These are phyloP conservation scores for Acronicta leporina DNA, from an alignment of 2,888 invertebrate genomes.

Conservation along the genomic window DNA sequence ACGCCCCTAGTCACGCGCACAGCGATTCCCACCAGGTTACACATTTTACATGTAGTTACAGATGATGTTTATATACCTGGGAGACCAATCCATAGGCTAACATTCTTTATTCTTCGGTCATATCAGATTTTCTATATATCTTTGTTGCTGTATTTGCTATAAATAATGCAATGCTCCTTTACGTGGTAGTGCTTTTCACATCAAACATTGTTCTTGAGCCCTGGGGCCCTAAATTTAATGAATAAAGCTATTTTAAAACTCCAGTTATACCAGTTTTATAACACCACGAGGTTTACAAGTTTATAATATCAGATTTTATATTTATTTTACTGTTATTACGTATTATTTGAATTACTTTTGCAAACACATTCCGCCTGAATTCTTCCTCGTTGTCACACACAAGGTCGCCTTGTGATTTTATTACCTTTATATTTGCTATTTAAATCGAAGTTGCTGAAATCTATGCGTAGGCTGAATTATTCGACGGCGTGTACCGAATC, in stretches of 20 bases:
- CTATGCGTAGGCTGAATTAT: not conserved
- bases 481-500: too few relatives aligned
- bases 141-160: too few relatives aligned
- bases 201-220: too few relatives aligned
- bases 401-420: constrained; percentile 46
- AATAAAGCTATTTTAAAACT: too few relatives aligned
- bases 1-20: constrained; percentile 69
- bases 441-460: constrained; percentile 36
- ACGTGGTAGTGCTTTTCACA: too few relatives aligned
- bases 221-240: too few relatives aligned
- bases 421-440: constrained; percentile 36
- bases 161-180: too few relatives aligned
- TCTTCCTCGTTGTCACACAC: constrained; percentile 44
- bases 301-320: too few relatives aligned
- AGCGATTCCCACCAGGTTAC: constrained; percentile 53
- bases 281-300: too few relatives aligned
- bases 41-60: constrained; percentile 39
- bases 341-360: constrained; percentile 43
- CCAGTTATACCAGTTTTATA: too few relatives aligned
- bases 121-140: too few relatives aligned
- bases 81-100: not conserved
- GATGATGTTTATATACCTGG: constrained; percentile 20
- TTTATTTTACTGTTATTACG: constrained; percentile 24
- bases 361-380: constrained; percentile 29
- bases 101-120: too few relatives aligned